Evolutionary conservation across 1,140 invertebrate species (phyloP).

Genomic region (Rhagoletis pomonella): DNA sequence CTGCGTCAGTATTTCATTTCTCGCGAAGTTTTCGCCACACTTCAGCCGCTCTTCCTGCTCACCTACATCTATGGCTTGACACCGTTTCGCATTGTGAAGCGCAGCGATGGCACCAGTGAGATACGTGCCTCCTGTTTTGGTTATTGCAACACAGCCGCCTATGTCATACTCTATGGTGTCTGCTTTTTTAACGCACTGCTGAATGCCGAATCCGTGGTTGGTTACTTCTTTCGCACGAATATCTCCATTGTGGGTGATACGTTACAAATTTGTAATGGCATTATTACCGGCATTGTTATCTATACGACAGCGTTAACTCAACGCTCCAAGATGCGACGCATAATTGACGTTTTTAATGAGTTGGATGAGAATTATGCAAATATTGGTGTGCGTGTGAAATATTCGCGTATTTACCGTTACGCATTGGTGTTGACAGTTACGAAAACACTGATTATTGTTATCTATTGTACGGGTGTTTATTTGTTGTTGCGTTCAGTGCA

Average conservation of each 20-base stretch:
- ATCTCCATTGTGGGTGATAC: slow-evolving; percentile 69
- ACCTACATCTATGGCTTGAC: slow-evolving; percentile 69
- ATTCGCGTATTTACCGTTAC: slow-evolving; percentile 63
- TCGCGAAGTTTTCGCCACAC: slow-evolving; percentile 59
- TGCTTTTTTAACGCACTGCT: slow-evolving; percentile 65
- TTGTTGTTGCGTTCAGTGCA: slow-evolving; percentile 46
- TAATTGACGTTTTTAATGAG: slow-evolving; percentile 63
- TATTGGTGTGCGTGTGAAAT: slow-evolving; percentile 67
- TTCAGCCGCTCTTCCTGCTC: slow-evolving; percentile 64
- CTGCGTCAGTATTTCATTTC: slow-evolving; percentile 53
- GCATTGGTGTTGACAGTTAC: slow-evolving; percentile 61
- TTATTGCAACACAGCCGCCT: slow-evolving; percentile 65
- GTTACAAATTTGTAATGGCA: slow-evolving; percentile 67
- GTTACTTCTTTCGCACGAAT: slow-evolving; percentile 69
- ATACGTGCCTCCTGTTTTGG: slow-evolving; percentile 61
- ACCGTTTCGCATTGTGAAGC: slow-evolving; percentile 63
- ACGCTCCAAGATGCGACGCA: slow-evolving; percentile 58
- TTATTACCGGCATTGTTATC: slow-evolving; percentile 65
- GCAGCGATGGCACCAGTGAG: slow-evolving; percentile 48
- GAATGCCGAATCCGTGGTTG: slow-evolving; percentile 68
- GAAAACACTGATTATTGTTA: slow-evolving; percentile 60
- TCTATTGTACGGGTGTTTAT: slow-evolving; percentile 62
- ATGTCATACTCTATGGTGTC: slow-evolving; percentile 66
- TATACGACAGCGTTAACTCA: slow-evolving; percentile 56
- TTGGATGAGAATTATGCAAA: slow-evolving; percentile 62